These are phyloP conservation scores for Camelus dromedarius DNA, from an alignment of 2,113 vertebrate genomes.

Conservation along the genomic window DNA sequence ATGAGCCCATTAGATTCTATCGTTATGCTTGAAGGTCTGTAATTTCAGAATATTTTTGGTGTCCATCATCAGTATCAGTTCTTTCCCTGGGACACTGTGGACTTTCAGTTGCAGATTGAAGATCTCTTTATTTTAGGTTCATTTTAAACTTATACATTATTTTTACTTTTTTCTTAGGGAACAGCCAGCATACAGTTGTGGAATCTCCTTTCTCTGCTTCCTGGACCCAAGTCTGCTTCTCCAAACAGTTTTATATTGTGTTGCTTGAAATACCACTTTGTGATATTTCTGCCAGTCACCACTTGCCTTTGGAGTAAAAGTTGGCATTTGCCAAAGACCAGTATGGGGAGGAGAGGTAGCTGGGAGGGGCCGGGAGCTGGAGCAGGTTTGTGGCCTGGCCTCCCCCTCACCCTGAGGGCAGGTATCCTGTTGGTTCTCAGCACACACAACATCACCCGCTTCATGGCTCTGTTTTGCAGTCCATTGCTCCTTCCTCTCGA, in stretches of 20 bases:
- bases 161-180: background rate
- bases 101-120: background rate
- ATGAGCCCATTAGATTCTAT: fast-evolving
- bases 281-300: too few relatives aligned
- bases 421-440: background rate
- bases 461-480: background rate
- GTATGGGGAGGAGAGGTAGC: background rate
- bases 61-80: background rate
- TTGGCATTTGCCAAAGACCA: background rate
- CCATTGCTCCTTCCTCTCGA: background rate
- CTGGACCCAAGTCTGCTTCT: background rate
- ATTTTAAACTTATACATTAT: background rate
- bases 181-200: background rate
- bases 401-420: too few relatives aligned
- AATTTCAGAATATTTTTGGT: background rate
- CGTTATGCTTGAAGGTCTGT: background rate
- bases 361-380: background rate
- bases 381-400: background rate
- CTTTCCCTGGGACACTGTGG: background rate
- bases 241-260: background rate
- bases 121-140: background rate
- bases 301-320: background rate
- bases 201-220: background rate
- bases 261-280: background rate
- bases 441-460: background rate